Percentiles rank a stretch among this genome's conserved stretches.
Evolutionary conservation across 2,888 invertebrate species (phyloP).

Genomic region (Holacanthella duospinosa): DNA sequence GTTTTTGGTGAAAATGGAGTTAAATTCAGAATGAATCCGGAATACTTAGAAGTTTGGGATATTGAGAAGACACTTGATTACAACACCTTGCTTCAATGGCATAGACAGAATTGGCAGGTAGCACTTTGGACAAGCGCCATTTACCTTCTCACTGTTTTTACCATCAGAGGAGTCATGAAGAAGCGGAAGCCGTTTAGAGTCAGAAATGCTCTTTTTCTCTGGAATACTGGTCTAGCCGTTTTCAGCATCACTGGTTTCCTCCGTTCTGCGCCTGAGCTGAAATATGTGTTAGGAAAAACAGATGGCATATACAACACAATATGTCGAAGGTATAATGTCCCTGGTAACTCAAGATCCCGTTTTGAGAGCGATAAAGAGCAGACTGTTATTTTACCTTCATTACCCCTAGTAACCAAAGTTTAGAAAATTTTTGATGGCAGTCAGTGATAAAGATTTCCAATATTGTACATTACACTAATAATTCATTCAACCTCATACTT

Average conservation of each 20-base stretch:
- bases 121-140: neutral
- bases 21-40: neutral
- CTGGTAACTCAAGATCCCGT: neutral
- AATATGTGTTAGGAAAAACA: neutral
- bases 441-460: too few species aligned
- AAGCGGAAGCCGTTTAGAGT: neutral
- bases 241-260: slow-evolving; percentile 2
- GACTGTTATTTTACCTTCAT: too few species aligned
- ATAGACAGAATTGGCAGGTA: neutral
- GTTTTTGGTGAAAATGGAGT: too few species aligned
- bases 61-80: neutral
- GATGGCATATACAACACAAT: neutral
- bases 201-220: neutral
- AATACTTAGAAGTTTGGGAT: neutral
- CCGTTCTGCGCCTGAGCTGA: neutral
- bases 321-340: neutral
- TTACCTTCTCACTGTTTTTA: neutral
- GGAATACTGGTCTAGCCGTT: neutral
- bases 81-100: neutral
- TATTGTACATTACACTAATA: too few species aligned
- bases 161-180: neutral
- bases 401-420: too few species aligned
- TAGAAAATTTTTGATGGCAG: too few species aligned
- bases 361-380: too few species aligned
- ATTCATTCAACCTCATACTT: neutral